Evolutionary conservation across 1,140 invertebrate species (phyloP).

Genomic region (Helicoverpa armigera): DNA sequence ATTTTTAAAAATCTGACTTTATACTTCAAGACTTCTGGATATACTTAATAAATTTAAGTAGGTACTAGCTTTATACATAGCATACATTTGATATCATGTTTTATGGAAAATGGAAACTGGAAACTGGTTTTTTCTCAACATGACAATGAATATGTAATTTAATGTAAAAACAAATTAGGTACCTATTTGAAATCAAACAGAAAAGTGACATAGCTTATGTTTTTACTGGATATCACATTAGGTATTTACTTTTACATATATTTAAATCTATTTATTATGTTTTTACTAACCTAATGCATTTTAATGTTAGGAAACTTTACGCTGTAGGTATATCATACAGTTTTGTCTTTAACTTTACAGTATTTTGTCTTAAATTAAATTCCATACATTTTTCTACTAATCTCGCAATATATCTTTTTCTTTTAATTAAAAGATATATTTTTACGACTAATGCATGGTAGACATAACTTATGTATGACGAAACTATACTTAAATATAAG

Average conservation of each 20-base stretch:
- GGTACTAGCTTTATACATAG: no score
- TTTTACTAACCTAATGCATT: neutral
- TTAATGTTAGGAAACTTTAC: neutral
- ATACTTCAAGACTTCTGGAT: no score
- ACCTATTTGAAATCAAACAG: neutral
- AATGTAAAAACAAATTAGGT: neutral
- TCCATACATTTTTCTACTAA: neutral
- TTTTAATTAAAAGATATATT: neutral
- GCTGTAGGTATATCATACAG: neutral
- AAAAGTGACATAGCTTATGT: neutral
- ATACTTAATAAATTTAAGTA: no score
- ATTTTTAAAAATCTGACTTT: no score
- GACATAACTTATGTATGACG: slow-evolving; percentile 1
- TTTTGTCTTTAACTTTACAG: neutral
- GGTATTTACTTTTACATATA: slow-evolving; percentile 1
- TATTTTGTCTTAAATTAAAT: neutral
- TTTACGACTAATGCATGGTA: slow-evolving; percentile 18
- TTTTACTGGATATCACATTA: slow-evolving; percentile 30
- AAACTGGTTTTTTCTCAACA: no score
- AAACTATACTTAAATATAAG: slow-evolving; percentile 17
- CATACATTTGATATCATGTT: no score
- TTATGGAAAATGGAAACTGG: no score
- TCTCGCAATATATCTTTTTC: neutral
- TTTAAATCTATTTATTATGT: neutral
- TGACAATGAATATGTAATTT: neutral